phyloP scores from a whole-genome alignment of 2,888 invertebrate genomes.

The Drosophila paranaensis region DNA sequence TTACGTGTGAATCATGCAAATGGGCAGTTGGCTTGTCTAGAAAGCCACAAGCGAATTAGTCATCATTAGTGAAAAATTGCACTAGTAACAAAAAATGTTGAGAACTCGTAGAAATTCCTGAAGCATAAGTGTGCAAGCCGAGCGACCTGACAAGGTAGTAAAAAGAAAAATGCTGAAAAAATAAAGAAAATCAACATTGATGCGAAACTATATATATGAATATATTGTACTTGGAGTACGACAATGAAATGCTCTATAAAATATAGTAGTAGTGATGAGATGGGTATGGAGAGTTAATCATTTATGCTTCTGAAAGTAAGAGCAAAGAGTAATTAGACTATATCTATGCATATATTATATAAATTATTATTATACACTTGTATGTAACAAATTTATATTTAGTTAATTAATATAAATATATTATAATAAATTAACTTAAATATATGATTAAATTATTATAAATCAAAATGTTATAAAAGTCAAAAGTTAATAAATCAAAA shows the following conservation, averaged over 20 bases:
- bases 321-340: too few relatives aligned
- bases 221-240: neutral
- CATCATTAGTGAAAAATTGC: constrained; percentile 72
- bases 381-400: too few relatives aligned
- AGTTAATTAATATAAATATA: too few relatives aligned
- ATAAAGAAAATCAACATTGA: neutral
- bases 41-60: constrained; percentile 63
- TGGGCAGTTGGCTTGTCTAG: constrained; percentile 32
- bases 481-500: too few relatives aligned
- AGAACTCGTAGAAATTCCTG: constrained; percentile 63
- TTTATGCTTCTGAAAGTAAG: neutral
- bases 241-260: constrained; percentile 31
- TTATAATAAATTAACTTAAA: too few relatives aligned
- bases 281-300: neutral
- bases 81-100: constrained; percentile 55
- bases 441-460: too few relatives aligned
- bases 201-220: neutral
- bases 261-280: neutral
- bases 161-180: constrained; percentile 11
- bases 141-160: constrained; percentile 25
- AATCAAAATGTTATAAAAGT: too few relatives aligned
- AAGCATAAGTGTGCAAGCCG: constrained; percentile 64
- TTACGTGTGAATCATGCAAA: constrained; percentile 68
- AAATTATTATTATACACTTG: too few relatives aligned
- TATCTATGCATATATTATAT: too few relatives aligned